Evolutionary conservation across 2,797 vertebrate species (phyloP), one percentile per base, ranked within the genome.

Genomic region (Lophius americanus): DNA sequence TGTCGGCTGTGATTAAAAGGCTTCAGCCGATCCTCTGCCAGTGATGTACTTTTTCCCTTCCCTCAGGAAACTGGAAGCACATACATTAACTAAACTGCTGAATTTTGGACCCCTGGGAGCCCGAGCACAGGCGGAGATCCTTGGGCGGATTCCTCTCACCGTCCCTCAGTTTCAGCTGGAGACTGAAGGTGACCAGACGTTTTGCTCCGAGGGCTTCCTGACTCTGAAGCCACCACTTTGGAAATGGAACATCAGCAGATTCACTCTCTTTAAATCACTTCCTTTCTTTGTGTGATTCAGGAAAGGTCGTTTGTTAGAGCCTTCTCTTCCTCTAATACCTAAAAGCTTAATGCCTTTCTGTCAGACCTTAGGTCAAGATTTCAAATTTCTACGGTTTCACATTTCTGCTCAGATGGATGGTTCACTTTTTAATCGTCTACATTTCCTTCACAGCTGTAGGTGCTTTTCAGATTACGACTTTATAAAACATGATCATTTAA

Each of bases 1-100:
- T 86, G 85, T 87, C 87, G 87, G 75, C 74, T 57, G 74, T 89
- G 84, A 89, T 88, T 82, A 83, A 88, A 79, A 67, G 68, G 67
- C 74, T 64, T 80, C 64, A 72, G 60, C 59, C 59, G 37, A 53
- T 63, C 66, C 64, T 14, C 59, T 68, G 72, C 51, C 59, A 51
- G 78, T 72, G 73, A 86, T 80, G 77, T 76, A 78, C 83, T 84
- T 52, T 49, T 71, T 79, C 82, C 68, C 74, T 76, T 75, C 84
- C 81, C 84, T 71, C 68, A 75, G 86, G 87, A 81, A 81, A 82
- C 64, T 51, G 6, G 33, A 82, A 58, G 72, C 73, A 77, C 78
- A 87, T 86, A 81, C 79, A 81, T 88, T 81, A 91, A 64, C 69
- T 82, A 86, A 88, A 90, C 77, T 81, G 74, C 84, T 41, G 74